A percentile compares a stretch with the other conserved stretches of the same genome.
Conservation (phyloP, 2,113 vertebrate species). For the Silurus meridionalis region DNA sequence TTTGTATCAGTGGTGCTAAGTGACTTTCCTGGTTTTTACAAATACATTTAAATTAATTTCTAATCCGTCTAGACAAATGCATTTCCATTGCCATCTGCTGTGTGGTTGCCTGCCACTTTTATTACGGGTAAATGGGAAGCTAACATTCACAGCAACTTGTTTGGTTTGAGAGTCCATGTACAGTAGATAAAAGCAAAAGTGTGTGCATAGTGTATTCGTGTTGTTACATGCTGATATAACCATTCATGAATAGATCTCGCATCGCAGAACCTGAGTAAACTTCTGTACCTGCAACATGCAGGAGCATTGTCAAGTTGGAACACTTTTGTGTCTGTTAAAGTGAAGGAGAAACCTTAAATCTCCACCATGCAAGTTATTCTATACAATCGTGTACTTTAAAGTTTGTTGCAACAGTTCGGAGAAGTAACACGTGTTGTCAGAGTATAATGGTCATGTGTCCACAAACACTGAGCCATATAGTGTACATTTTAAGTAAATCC, state of each 20-base stretch:
- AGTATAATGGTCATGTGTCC: too few species aligned
- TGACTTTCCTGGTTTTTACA: slow-evolving; percentile 11
- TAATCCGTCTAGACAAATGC: slow-evolving; percentile 35
- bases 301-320: too few species aligned
- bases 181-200: slow-evolving; percentile 21
- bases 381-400: too few species aligned
- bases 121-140: slow-evolving; percentile 19
- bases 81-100: slow-evolving; percentile 27
- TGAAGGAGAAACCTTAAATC: too few species aligned
- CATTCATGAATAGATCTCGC: not conserved
- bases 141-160: slow-evolving; percentile 15
- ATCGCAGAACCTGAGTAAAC: too few species aligned
- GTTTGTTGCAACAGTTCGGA: too few species aligned
- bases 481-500: too few species aligned
- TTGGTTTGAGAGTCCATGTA: slow-evolving; percentile 32
- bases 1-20: not conserved
- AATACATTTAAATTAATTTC: slow-evolving; percentile 35
- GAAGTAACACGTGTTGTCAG: too few species aligned
- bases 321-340: too few species aligned
- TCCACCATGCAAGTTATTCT: too few species aligned
- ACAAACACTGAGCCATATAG: too few species aligned
- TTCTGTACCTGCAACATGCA: too few species aligned
- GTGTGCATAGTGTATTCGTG: not conserved
- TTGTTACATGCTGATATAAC: not conserved
- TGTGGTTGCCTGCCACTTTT: slow-evolving; percentile 28